Evolutionary conservation across 1,140 invertebrate species (phyloP), one percentile per base, ranked within the genome.

Genomic region (Cherax quadricarinatus): DNA sequence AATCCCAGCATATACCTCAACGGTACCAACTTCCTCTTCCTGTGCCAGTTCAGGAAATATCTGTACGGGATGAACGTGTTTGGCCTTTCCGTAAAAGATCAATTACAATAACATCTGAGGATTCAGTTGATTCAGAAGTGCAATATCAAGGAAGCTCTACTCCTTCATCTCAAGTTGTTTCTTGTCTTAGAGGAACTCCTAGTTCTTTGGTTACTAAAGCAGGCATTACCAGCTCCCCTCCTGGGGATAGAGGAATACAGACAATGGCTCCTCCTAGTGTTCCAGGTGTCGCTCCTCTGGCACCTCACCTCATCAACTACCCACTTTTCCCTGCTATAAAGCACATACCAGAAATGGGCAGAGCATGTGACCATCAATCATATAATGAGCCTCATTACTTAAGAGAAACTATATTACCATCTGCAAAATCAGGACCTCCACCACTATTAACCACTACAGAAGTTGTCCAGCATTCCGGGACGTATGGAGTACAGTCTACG

Each of bases 1-100:
- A 7, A 30, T 30, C 24, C 41, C 70, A 75, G 24, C 70, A 75
- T 30, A 24, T 75, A 21, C 30, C 70, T 75, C 70, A 75, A 9
- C 49, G 57, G 7, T 41, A 53, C 24, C 84, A 57, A 6, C 60
- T 86, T 49, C 57, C 84, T 21, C 21, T 70, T 41, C 73, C 75
- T 57, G 48, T 86, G 14, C 62, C 62, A 70, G 30, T 81, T 51
- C 90, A 91, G 60, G 84, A 86, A 41, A 60, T 51, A 48, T 48
- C 84, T 7, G 73, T 53, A 5, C 78, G 90, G 53, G 85, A 91
- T 73, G 85, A 91, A 73, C 83, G 85, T 12, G n/a, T 81, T n/a
- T 66, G 70, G 48, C 90, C 90, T 53, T 60, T 91, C 1, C 84
- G 90, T 18, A 91, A 91, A 57, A 78, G 90, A 16, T 80, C 84